Evolutionary conservation across 1,140 invertebrate species (phyloP), one percentile per base, ranked within the genome.

Genomic region (Drosophila rhopaloa): DNA sequence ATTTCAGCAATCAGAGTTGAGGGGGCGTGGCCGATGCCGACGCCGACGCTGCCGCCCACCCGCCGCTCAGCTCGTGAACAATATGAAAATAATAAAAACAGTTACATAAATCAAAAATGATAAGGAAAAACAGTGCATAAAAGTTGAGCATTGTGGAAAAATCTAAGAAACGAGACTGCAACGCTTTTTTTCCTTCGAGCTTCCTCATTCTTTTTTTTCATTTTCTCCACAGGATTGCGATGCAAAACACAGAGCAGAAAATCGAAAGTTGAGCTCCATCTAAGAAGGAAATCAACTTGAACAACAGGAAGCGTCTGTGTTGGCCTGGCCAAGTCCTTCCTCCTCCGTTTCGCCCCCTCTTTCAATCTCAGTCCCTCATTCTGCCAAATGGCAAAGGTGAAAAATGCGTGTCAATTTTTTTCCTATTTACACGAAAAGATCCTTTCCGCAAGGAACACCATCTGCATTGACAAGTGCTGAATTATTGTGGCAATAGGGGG

Each of bases 81-180:
- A 88, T 88, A 88, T 83, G 85, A 89, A 88, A 89, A 89, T 89
- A 89, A 89, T 84, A 89, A 89, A 89, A 89, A 89, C 84, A 89
- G 84, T 89, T 89, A 78, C 84, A 89, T 89, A 89, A 90, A 89
- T 89, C 84, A 89, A 81, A 89, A 89, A 84, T 89, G 80, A 90
- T 88, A 89, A 89, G 79, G 76, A 74, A 79, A 82, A 88, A 73
- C 67, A 85, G 65, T 84, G 76, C 81, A 85, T 75, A 85, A 85
- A 85, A 85, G 77, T 85, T 78, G 72, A 72, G 58, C 58, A 51
- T 59, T 46, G 59, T 32, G 40, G 19, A 77, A 37, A 79, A 82
- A 73, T 70, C 73, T 32, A 66, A 70, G 67, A 56, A 65, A 53
- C 82, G 53, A 63, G 61, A 58, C 59, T 65, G 66, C 73, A 72